Evolutionary conservation across 2,113 vertebrate species (phyloP).

Genomic region (Lathamus discolor): DNA sequence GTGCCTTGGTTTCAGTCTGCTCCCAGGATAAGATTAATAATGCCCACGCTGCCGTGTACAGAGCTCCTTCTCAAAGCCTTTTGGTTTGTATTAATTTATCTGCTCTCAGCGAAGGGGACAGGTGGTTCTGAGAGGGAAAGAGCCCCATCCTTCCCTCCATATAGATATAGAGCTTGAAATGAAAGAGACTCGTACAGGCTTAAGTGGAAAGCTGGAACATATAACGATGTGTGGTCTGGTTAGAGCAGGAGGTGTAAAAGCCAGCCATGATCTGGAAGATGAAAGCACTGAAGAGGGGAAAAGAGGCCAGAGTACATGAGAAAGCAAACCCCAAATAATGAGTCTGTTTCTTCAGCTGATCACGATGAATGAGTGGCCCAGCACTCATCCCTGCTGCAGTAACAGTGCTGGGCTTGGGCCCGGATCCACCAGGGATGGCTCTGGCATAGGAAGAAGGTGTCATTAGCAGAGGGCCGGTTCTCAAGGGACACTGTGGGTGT

Average conservation of each 20-base stretch:
- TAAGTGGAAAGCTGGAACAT: not conserved
- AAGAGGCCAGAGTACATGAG: not conserved
- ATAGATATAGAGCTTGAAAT: not conserved
- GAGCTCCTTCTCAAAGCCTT: not conserved
- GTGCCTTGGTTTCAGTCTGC: conserved; percentile 1
- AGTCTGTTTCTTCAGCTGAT: not conserved
- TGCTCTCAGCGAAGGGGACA: not conserved
- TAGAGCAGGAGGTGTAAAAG: not conserved
- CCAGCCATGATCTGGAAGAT: not conserved
- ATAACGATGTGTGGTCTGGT: not conserved
- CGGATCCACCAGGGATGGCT: not conserved
- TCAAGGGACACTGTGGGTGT: not conserved
- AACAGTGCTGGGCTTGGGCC: rapidly evolving
- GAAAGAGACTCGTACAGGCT: not conserved
- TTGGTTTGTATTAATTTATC: not conserved
- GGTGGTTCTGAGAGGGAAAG: not conserved
- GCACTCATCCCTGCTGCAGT: not conserved
- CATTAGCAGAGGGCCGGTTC: not conserved
- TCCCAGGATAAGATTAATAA: not conserved
- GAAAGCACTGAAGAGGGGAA: not conserved
- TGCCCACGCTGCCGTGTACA: not conserved
- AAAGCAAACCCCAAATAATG: rapidly evolving
- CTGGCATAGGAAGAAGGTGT: not conserved
- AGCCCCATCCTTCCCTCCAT: not conserved
- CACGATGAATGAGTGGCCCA: rapidly evolving